Evolutionary conservation across 1,140 invertebrate genomes (phyloP).

Genomic region (Cardiocondyla obscurior): DNA sequence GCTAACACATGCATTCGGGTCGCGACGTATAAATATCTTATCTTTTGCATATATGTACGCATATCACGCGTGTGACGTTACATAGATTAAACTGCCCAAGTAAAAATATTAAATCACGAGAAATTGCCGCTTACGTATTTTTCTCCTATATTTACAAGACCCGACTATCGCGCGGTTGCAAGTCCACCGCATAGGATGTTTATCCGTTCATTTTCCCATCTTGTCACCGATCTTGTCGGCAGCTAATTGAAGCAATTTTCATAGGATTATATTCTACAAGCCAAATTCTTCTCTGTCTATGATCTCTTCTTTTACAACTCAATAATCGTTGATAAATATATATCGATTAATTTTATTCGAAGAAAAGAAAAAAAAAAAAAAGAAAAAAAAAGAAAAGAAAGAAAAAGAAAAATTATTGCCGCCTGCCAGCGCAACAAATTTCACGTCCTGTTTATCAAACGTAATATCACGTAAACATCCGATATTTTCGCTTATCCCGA

Average conservation of each 20-base stretch:
- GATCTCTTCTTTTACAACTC: neutral
- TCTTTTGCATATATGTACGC: neutral
- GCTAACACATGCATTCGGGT: constrained; percentile 46
- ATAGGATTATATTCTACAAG: neutral
- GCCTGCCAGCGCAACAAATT: neutral
- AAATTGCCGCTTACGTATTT: neutral
- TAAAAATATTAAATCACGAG: neutral
- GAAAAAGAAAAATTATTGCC: neutral
- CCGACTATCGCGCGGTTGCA: neutral
- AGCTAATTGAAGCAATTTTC: neutral
- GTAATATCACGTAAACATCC: neutral
- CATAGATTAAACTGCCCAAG: constrained; percentile 17
- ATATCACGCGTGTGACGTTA: neutral
- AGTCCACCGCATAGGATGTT: neutral
- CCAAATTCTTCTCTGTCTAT: neutral
- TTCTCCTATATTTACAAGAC: neutral
- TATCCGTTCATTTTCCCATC: too few relatives aligned
- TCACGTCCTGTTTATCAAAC: neutral
- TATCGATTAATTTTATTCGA: neutral
- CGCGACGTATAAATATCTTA: constrained; percentile 51
- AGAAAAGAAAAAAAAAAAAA: too few relatives aligned
- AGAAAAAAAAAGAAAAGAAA: too few relatives aligned
- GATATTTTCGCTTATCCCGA: neutral
- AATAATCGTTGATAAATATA: neutral
- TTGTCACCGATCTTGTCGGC: neutral